These are phyloP conservation scores for Triplophysa bombifrons DNA, from an alignment of 2,797 vertebrate genomes.

Conservation along the genomic window DNA sequence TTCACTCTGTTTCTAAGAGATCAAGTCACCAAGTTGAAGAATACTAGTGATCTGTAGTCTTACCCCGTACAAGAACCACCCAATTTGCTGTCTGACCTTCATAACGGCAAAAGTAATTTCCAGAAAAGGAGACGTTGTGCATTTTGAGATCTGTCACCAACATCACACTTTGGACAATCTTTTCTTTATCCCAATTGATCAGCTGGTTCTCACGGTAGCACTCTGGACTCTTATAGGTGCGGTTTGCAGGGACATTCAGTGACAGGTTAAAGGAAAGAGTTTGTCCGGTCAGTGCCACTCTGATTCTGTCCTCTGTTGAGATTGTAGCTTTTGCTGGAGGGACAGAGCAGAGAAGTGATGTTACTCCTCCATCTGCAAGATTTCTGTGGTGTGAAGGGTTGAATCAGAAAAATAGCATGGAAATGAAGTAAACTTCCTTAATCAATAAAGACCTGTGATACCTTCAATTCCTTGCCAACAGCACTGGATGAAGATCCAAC, in stretches of 20 bases:
- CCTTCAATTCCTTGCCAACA: conserved; percentile 26
- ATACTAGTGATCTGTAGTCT: conserved; percentile 49
- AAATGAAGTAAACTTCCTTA: neutral
- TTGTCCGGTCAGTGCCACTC: conserved; percentile 63
- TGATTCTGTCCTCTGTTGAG: conserved; percentile 45
- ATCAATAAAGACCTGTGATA: conserved; percentile 6
- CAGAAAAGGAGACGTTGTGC: conserved; percentile 52
- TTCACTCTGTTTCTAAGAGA: too few species aligned
- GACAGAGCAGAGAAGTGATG: conserved; percentile 8
- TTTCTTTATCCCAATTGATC: accelerated
- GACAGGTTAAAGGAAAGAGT: neutral
- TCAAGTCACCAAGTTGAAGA: too few species aligned
- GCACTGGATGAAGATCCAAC: conserved; percentile 20
- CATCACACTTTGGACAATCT: accelerated
- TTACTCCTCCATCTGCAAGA: neutral
- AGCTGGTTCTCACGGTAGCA: neutral
- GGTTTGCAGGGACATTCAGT: conserved; percentile 52
- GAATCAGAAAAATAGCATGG: neutral
- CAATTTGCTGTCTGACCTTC: conserved; percentile 27
- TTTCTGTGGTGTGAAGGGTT: conserved; percentile 1
- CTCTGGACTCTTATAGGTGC: accelerated
- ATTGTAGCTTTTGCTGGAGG: conserved; percentile 15
- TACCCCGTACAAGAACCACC: conserved; percentile 71
- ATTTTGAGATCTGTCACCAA: conserved; percentile 20
- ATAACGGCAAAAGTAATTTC: conserved; percentile 68